phyloP scores from a whole-genome alignment of 2,888 invertebrate genomes.

The Ormyrus pomaceus region DNA sequence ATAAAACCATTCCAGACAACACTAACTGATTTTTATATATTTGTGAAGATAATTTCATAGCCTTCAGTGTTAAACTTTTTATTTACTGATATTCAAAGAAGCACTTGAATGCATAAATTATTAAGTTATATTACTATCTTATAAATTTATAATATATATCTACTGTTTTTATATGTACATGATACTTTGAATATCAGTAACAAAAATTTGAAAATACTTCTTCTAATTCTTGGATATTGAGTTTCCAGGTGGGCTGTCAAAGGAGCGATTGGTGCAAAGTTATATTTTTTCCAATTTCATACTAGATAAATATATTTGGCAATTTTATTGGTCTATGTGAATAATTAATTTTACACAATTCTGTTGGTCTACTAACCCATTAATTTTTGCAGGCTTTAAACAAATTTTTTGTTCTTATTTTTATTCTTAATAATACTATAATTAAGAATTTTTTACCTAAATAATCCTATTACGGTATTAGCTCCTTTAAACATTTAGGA shows the following conservation, averaged over 20 bases:
- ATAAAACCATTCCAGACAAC: too few species aligned
- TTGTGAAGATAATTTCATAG: neutral
- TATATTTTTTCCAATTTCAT: constrained; percentile 55
- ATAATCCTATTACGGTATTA: constrained; percentile 52
- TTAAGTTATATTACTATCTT: constrained; percentile 8
- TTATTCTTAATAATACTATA: constrained; percentile 40
- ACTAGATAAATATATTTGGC: constrained; percentile 51
- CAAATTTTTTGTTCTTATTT: constrained; percentile 23
- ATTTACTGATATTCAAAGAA: constrained; percentile 54
- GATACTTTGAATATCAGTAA: constrained; percentile 46
- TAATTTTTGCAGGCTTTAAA: constrained; percentile 65
- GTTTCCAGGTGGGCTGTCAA: constrained; percentile 71
- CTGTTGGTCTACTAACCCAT: constrained; percentile 65
- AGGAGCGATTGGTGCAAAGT: constrained; percentile 62
- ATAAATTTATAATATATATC: constrained; percentile 10
- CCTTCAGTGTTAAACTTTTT: constrained; percentile 17
- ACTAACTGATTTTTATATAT: constrained; percentile 7
- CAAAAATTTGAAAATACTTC: constrained; percentile 40
- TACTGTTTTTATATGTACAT: neutral
- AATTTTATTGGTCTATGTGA: constrained; percentile 48
- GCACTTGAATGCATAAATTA: constrained; percentile 24
- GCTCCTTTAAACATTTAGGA: constrained; percentile 45
- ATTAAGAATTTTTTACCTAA: constrained; percentile 45
- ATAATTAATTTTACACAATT: constrained; percentile 49
- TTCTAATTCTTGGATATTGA: constrained; percentile 69